phyloP scores from a whole-genome alignment of 2,797 vertebrate species.

The Triplophysa yarkandensis region DNA sequence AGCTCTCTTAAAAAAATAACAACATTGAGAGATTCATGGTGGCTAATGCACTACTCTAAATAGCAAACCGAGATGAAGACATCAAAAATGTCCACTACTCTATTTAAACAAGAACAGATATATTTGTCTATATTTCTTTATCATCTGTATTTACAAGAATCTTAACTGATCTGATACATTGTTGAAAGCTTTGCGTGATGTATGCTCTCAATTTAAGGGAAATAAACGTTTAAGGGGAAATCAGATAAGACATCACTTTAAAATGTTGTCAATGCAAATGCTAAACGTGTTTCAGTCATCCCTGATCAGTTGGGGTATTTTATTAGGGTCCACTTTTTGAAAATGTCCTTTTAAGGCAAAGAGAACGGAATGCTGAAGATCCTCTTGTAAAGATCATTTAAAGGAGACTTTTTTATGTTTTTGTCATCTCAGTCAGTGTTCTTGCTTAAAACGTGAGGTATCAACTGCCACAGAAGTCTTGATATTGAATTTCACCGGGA shows the following conservation, averaged over 20 bases:
- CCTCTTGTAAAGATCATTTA: slow-evolving; percentile 8
- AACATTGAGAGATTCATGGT: slow-evolving; percentile 20
- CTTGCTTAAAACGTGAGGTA: slow-evolving; percentile 52
- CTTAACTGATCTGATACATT: slow-evolving; percentile 27
- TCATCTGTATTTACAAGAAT: slow-evolving; percentile 56
- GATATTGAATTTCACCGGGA: slow-evolving; percentile 26
- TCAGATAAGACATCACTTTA: slow-evolving; percentile 45
- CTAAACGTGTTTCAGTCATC: slow-evolving; percentile 32
- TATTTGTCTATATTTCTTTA: slow-evolving; percentile 66
- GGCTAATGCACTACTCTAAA: slow-evolving; percentile 36
- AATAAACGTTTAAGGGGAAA: slow-evolving; percentile 47
- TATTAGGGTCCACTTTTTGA: slow-evolving; percentile 42
- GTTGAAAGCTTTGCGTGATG: slow-evolving; percentile 10
- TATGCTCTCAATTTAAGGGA: slow-evolving; percentile 15
- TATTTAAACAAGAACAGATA: slow-evolving; percentile 61
- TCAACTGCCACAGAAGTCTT: slow-evolving; percentile 31
- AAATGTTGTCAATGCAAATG: slow-evolving; percentile 32
- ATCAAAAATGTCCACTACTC: slow-evolving; percentile 35
- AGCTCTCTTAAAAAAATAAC: slow-evolving; percentile 10
- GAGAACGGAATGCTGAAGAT: slow-evolving; percentile 46
- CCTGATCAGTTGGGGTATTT: slow-evolving; percentile 36
- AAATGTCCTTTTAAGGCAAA: slow-evolving; percentile 56
- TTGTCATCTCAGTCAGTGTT: neutral
- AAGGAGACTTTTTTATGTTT: neutral
- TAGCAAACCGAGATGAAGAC: slow-evolving; percentile 40